Base-by-base conservation (phyloP, 2,113 vertebrate genomes). In the Pelecanoides urinatrix region DNA sequence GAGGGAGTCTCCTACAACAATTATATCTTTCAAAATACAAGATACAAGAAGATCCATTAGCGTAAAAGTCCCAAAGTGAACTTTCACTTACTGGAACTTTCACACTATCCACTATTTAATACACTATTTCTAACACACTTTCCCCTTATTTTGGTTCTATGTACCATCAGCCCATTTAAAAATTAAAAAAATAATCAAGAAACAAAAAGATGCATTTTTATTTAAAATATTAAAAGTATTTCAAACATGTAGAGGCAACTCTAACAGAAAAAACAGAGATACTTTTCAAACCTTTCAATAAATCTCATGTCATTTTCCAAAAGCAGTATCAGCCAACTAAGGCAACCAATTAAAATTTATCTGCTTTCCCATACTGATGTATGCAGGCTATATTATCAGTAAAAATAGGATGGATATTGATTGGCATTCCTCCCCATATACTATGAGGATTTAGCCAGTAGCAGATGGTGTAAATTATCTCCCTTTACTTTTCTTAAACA, bases 211-310 rank as follows among this genome's bases (percentile, higher is more conserved):
- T 7, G 9, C 0, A 6, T 77, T 86, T 88, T 29, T 10, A 65
- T 66, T 83, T 47, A 30, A 78, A 89, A 74, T 52, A 73, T 5
- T 23, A 29, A 2, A 36, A 36, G n/a, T 20, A 72, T 30, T 62
- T 56, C 55, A 80, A 42, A 50, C 2, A 16, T 4, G 1, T 59
- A 50, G 16, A 50, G 32, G 17, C 0, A 1, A 58, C 40, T 44
- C 30, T 40, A 50, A 55, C 7, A 45, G 22, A 16, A 59, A 66
- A 75, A 45, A 38, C 2, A 2, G 1, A 78, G 16, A 17, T 16
- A 42, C 9, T 66, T 89, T 77, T 50, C 10, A 81, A 74, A 85
- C 4, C 4, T 38, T 71, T 66, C 34, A 53, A 7, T 70, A 66
- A 50, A 71, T 58, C 18, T 82, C 6, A n/a, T 1, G 1, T 27